phyloP scores from a whole-genome alignment of 2,888 invertebrate species.

The Hofmannophila pseudospretella region DNA sequence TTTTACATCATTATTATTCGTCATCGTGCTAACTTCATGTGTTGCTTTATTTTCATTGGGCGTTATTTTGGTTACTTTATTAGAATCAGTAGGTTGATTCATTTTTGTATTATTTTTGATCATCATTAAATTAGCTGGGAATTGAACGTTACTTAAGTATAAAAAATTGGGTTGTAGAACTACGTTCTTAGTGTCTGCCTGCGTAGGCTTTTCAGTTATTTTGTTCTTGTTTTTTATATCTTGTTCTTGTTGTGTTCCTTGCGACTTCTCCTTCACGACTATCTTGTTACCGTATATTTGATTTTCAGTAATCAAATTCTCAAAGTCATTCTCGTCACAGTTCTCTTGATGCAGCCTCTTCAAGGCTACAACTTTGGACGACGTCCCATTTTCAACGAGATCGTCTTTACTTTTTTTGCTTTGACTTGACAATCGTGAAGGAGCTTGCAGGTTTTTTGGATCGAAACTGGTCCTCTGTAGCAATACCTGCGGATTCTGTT shows the following conservation, averaged over 20 bases:
- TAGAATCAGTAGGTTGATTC: conserved; percentile 32
- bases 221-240: conserved; percentile 48
- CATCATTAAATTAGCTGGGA: conserved; percentile 68
- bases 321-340: conserved; percentile 73
- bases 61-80: conserved; percentile 31
- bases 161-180: conserved; percentile 65
- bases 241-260: conserved; percentile 59
- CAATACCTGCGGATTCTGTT: conserved; percentile 57
- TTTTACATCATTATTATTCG: conserved; percentile 19
- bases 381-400: conserved; percentile 37
- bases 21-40: conserved; percentile 24
- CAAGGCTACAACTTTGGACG: conserved; percentile 67
- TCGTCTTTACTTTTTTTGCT: conserved; percentile 64
- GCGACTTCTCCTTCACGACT: conserved; percentile 75
- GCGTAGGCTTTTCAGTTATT: conserved; percentile 33
- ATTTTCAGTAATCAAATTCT: conserved; percentile 75
- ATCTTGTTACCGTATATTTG: conserved; percentile 76
- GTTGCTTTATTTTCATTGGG: conserved; percentile 45
- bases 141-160: conserved; percentile 66
- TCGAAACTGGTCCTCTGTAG: conserved; percentile 57
- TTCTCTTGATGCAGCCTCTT: conserved; percentile 70
- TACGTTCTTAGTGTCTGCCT: conserved; percentile 50
- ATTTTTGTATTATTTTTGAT: conserved; percentile 55
- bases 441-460: conserved; percentile 70
- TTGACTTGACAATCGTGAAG: conserved; percentile 65